Evolutionary conservation across 1,140 invertebrate species (phyloP).

Genomic region (Alviniconcha marisindica): DNA sequence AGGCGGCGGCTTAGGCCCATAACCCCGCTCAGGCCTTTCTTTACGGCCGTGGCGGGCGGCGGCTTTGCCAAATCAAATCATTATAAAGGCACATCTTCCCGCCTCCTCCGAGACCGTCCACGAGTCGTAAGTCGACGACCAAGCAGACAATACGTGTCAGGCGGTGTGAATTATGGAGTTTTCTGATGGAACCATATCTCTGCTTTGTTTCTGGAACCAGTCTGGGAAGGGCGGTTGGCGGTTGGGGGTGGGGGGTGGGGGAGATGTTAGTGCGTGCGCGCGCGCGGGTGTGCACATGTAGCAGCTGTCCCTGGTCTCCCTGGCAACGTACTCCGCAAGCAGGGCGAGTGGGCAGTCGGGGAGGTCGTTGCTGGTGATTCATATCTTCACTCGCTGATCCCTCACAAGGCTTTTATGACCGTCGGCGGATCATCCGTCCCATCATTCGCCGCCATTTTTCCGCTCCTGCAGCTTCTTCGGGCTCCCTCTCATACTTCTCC

Average conservation of each 20-base stretch:
- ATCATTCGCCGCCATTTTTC: too few relatives aligned
- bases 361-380: too few relatives aligned
- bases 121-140: slow-evolving; percentile 12
- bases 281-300: background rate
- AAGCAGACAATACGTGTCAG: slow-evolving; percentile 30
- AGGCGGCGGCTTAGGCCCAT: slow-evolving; percentile 1
- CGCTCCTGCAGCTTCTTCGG: too few relatives aligned
- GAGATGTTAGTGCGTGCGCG: background rate
- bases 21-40: slow-evolving; percentile 10
- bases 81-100: slow-evolving; percentile 20
- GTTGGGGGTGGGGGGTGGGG: background rate
- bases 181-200: slow-evolving; percentile 30
- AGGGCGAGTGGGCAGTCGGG: too few relatives aligned
- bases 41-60: background rate
- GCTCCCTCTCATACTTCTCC: too few relatives aligned
- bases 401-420: too few relatives aligned
- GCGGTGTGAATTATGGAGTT: slow-evolving; percentile 20
- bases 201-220: slow-evolving; percentile 26
- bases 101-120: background rate
- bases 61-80: slow-evolving; percentile 19
- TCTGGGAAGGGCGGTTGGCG: background rate
- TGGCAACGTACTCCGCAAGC: too few relatives aligned
- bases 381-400: too few relatives aligned
- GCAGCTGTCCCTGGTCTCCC: background rate
- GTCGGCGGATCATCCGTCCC: too few relatives aligned